Evolutionary conservation across 92 coral and sea anemone genomes (phyloP), one percentile per base, ranked within the genome.

Genomic region (Metridium senile): DNA sequence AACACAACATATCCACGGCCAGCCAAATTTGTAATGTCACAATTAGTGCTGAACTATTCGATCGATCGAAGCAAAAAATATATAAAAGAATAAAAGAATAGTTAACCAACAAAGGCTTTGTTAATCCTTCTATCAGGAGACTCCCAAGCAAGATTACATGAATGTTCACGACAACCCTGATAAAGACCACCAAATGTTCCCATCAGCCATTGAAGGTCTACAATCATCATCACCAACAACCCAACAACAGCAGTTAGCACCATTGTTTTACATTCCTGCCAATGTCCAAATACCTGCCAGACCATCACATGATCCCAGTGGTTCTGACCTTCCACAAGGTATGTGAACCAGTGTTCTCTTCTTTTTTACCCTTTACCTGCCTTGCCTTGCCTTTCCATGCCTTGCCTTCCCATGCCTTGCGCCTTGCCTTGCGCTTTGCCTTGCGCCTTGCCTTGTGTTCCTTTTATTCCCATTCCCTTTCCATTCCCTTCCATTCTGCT

Each of bases 241-340:
- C 22, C 85, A 81, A 54, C 79, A 71, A 26, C 82, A 77, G 46
- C 0, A 28, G 67, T 63, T 22, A 3, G 34, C 39, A n/a, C 33
- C 32, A 26, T 8, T 65, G 53, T 52, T 70, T 0, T 23, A 26
- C 62, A 31, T 56, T 28, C 58, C 63, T 28, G 34, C 11, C 23
- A 34, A 53, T 22, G 53, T 77, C 27, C 82, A 77, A 32, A 16
- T 77, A 19, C 78, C 78, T 10, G 68, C 43, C 21, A 33, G 62
- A 45, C 64, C 29, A 3, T 71, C 85, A 7, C 0, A 39, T 33
- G 87, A 82, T 26, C 81, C 85, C 0, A n/a, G 32, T 28, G 77
- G 84, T 23, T 34, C 74, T 4, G 85, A 81, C 69, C 34, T 77
- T 18, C 79, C 78, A 56, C 72, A 80, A 82, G 85, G 74, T 77